phyloP scores from a whole-genome alignment of 1,140 invertebrate species.

The Saccostrea echinata region DNA sequence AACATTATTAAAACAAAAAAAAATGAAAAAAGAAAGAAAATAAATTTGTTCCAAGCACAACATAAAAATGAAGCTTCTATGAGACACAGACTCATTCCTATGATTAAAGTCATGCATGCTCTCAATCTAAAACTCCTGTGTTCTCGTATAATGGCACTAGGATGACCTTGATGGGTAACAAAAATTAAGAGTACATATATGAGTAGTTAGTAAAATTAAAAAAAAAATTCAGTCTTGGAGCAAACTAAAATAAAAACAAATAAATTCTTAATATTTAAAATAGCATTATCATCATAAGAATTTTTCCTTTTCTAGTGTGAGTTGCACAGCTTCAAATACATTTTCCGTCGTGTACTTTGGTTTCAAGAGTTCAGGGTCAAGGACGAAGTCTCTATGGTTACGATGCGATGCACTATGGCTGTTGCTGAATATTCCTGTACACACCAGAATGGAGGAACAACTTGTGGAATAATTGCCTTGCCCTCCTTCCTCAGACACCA shows the following conservation, averaged over 20 bases:
- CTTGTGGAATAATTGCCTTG: constrained; percentile 63
- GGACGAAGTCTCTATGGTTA: constrained; percentile 79
- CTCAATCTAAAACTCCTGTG: too few relatives aligned
- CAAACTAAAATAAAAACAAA: not conserved
- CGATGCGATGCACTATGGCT: constrained; percentile 69
- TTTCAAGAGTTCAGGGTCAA: constrained; percentile 81
- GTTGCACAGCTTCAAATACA: constrained; percentile 82
- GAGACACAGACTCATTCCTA: too few relatives aligned
- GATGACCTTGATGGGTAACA: not conserved
- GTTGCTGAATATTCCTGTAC: constrained; percentile 78
- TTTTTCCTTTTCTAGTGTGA: constrained; percentile 82
- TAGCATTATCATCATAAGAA: constrained; percentile 25
- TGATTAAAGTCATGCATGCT: too few relatives aligned
- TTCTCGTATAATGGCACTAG: not conserved
- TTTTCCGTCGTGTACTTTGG: constrained; percentile 81
- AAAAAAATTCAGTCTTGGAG: not conserved
- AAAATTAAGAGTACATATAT: not conserved
- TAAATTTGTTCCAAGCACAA: too few relatives aligned
- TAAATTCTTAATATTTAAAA: not conserved
- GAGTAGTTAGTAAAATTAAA: not conserved
- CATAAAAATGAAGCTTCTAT: too few relatives aligned
- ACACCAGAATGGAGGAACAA: constrained; percentile 79
- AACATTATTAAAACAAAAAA: too few relatives aligned
- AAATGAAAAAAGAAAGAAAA: too few relatives aligned
- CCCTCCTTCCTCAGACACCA: constrained; percentile 49